phyloP scores from a whole-genome alignment of 1,140 invertebrate genomes.

The Caenorhabditis remanei region DNA sequence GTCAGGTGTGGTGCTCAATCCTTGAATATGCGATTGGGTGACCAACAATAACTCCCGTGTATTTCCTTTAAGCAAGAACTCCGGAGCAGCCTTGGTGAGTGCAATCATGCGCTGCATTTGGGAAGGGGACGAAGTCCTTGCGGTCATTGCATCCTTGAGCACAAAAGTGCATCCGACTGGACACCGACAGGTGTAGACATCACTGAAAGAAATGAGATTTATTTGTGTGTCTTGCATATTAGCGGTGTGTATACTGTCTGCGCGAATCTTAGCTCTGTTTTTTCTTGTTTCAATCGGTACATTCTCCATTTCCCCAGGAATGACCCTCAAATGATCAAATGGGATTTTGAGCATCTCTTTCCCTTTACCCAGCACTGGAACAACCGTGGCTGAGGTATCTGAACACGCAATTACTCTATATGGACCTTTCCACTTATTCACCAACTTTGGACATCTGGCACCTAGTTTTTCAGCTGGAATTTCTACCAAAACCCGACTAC shows the following conservation, averaged over 20 bases:
- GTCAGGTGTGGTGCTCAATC: too few species aligned
- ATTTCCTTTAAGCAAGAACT: too few species aligned
- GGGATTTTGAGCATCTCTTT: background rate
- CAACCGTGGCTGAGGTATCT: background rate
- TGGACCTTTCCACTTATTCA: background rate
- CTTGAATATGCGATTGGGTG: too few species aligned
- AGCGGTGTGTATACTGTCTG: background rate
- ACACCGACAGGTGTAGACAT: too few species aligned
- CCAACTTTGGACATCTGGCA: background rate
- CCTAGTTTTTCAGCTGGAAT: constrained; percentile 7
- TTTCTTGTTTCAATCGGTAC: background rate
- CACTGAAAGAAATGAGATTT: background rate
- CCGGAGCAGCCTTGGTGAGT: too few species aligned
- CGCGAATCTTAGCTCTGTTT: background rate
- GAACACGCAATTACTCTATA: background rate
- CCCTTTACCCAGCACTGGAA: background rate
- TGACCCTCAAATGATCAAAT: background rate
- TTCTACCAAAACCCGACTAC: constrained; percentile 4
- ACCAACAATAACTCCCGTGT: too few species aligned
- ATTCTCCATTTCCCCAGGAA: background rate
- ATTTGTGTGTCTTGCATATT: background rate
- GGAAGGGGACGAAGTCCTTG: too few species aligned
- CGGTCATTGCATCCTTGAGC: too few species aligned
- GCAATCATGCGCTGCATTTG: too few species aligned
- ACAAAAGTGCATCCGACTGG: too few species aligned